Evolutionary conservation across 2,113 vertebrate species (phyloP), one percentile per base, ranked within the genome.

Genomic region (Terrapene triunguis): DNA sequence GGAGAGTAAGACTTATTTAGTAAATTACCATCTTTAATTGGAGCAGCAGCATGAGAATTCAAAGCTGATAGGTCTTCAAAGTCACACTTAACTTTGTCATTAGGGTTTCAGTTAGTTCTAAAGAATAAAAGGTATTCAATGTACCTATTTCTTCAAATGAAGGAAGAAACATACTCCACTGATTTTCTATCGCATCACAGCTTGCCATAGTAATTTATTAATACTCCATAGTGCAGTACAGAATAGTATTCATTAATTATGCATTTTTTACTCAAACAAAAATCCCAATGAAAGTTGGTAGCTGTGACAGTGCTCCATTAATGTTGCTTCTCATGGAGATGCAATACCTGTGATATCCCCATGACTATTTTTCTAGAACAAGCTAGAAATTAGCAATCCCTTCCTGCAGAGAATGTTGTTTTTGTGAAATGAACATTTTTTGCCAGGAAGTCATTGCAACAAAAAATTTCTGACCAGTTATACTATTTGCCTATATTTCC

Each of bases 141-240:
- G 19, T 62, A 13, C 13, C 59, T 29, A 27, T 12, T 29, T 62
- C 25, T 62, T 12, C 12, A 32, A 62, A 62, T 62, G 13, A 62
- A 62, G 62, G 54, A 65, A 65, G 62, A 65, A 35, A 35, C 32
- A 35, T 65, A 14, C 35, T 65, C 62, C 27, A 65, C 62, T 65
- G 12, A 65, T 65, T 35, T 35, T 65, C 62, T 65, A 65, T 65
- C 35, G 12, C 12, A 35, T 65, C 62, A 65, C 27, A 35, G 5
- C 6, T 65, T 65, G 10, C 13, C 62, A 65, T 35, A 65, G 12
- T 35, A 35, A 21, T 38, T 22, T 29, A 3, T 42, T 22, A 59
- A 29, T 35, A 59, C 4, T 0, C 0, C 3, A 5, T 48, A 35
- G 54, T 6, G 8, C 0, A 1, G 21, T 83, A 54, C 7, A 89